These are phyloP conservation scores for Sylvicola fuscatus DNA, from an alignment of 2,888 invertebrate genomes.

Conservation along the genomic window DNA sequence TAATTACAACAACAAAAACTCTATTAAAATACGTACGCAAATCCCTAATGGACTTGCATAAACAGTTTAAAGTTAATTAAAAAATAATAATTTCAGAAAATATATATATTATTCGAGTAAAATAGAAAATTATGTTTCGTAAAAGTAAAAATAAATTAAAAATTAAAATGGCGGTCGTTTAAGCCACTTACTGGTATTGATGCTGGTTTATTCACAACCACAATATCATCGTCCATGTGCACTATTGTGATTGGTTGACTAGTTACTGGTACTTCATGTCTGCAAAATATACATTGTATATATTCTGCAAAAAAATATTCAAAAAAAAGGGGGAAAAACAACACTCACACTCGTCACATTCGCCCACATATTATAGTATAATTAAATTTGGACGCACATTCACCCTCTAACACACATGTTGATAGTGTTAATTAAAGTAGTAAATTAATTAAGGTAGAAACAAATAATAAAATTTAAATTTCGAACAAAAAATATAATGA, in stretches of 20 bases:
- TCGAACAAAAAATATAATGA: no score
- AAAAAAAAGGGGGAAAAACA: no score
- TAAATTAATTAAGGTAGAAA: no score
- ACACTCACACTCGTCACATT: no score
- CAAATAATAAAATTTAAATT: no score
- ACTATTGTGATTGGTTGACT: constrained; percentile 93
- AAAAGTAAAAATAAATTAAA: constrained; percentile 1
- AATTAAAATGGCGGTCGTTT: constrained; percentile 45
- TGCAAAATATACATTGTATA: constrained; percentile 32
- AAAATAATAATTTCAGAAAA: constrained; percentile 3
- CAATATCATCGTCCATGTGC: constrained; percentile 94
- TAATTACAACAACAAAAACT: no score
- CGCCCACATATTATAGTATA: no score
- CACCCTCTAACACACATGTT: no score
- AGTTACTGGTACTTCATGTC: constrained; percentile 98
- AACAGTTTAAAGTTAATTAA: background rate
- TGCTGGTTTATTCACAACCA: constrained; percentile 99
- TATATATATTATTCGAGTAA: constrained; percentile 1
- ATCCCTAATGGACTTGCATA: background rate
- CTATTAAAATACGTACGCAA: background rate
- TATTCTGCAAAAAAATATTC: constrained; percentile 1
- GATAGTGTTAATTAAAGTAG: no score
- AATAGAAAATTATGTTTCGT: background rate
- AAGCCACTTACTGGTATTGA: constrained; percentile 97
- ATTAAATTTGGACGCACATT: no score